phyloP scores from a whole-genome alignment of 2,888 invertebrate species.

The Merodon equestris region DNA sequence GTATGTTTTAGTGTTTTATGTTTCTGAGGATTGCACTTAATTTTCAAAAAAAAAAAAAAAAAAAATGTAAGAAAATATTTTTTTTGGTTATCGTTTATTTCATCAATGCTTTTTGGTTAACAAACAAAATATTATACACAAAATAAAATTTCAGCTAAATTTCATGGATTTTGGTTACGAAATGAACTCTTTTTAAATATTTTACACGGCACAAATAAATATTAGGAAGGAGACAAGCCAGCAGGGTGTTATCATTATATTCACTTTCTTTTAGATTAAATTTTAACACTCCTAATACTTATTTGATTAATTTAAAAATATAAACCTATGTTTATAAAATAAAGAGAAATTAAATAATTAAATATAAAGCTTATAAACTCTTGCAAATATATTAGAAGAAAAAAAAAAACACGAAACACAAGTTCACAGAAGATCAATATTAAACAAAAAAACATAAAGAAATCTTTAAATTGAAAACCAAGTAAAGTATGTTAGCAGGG shows the following conservation, averaged over 20 bases:
- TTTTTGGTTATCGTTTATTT: not conserved
- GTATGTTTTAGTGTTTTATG: not conserved
- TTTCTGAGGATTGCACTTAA: not conserved
- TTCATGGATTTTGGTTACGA: not conserved
- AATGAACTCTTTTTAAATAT: not conserved
- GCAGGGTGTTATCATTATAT: no score
- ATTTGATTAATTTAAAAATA: not conserved
- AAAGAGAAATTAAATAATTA: no score
- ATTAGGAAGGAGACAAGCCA: not conserved
- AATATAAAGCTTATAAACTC: no score
- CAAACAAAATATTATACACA: constrained; percentile 24
- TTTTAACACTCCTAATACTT: not conserved
- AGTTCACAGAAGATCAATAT: constrained; percentile 14
- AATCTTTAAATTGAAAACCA: constrained; percentile 8
- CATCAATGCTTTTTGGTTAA: constrained; percentile 1
- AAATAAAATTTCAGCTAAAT: constrained; percentile 17
- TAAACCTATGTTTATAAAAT: no score
- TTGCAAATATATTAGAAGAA: no score
- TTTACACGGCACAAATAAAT: constrained; percentile 22
- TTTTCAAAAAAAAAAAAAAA: not conserved
- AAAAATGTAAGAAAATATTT: no score
- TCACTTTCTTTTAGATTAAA: not conserved
- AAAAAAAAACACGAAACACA: not conserved
- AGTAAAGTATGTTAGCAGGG: constrained; percentile 69
- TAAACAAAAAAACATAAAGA: constrained; percentile 16